Evolutionary conservation across 64 coral and sea anemone species (phyloP), one percentile per base, ranked within the genome.

Genomic region (Hydrozoanthus tunicans): DNA sequence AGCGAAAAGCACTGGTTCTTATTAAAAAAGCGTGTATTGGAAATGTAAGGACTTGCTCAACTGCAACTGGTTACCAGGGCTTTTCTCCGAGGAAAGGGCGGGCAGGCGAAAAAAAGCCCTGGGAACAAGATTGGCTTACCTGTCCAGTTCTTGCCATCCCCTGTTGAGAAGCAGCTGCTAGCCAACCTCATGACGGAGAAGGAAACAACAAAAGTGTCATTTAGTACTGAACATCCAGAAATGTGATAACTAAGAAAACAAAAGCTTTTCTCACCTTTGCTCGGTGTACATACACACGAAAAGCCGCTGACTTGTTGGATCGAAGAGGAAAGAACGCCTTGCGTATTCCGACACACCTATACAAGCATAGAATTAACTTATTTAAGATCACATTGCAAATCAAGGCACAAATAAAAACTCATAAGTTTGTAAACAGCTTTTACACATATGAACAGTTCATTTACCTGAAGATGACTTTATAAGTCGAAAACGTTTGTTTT

Each of bases 81-180:
- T 5, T 8, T 58, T 71, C 72, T 56, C 3, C 14, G 1, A 70
- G 4, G 54, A 43, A 54, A 56, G 51, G 6, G 4, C 55, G 53
- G 9, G 6, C n/a, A 15, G 54, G 58, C 9, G 9, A 55, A 32
- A 12, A 5, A 13, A 20, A 3, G 20, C 72, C 82, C 32, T 43
- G 32, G 32, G 32, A 2, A 43, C 32, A 2, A 43, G 32, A 43
- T 43, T 43, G 32, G 32, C 32, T 62, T 69, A 96, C 95, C 92
- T 90, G 54, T 93, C 95, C 95, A 96, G 62, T 94, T 90, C 26
- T 91, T 73, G 10, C 92, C 95, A 57, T 96, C 81, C 51, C 15
- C 53, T 17, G 92, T 88, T 1, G 89, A 94, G 17, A 94, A 91
- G 73, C 95, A 96, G 78, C 95, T 96, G 77, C 92, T 96, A 6